Percentiles rank a stretch among this genome's conserved stretches.
These are phyloP conservation scores for Lepidurus packardi DNA, from an alignment of 1,140 invertebrate genomes.

Conservation along the genomic window DNA sequence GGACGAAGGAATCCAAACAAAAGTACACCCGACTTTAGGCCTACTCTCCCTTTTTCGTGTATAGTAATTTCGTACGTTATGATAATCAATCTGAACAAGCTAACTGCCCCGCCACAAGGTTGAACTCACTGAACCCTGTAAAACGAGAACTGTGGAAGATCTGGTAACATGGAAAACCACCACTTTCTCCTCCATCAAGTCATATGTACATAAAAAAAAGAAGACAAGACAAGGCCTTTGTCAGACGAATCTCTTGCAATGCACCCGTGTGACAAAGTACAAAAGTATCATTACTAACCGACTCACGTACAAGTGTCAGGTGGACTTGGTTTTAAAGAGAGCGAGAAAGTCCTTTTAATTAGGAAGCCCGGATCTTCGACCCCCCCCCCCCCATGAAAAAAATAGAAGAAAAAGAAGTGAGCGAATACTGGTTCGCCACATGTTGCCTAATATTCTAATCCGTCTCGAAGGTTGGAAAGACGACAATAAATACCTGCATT, in stretches of 20 bases:
- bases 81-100: neutral
- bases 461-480: neutral
- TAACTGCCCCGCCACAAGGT: neutral
- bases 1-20: neutral
- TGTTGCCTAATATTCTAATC: neutral
- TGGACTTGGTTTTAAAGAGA: neutral
- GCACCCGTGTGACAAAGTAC: neutral
- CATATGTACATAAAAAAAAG: neutral
- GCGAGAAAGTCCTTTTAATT: slow-evolving; percentile 10
- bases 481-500: slow-evolving; percentile 24
- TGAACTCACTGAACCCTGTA: slow-evolving; percentile 13
- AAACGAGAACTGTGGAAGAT: neutral
- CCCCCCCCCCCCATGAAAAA: neutral
- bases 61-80: neutral
- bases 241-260: neutral
- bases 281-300: neutral
- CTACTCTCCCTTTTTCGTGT: neutral
- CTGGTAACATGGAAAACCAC: neutral
- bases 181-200: neutral
- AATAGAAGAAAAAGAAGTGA: neutral
- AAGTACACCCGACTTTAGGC: neutral
- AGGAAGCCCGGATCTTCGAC: neutral
- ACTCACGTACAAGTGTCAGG: slow-evolving; percentile 13
- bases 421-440: neutral
- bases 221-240: neutral